A percentile compares a stretch with the other conserved stretches of the same genome.
Evolutionary conservation across 2,113 vertebrate genomes (phyloP).

Genomic region (Antennarius striatus): DNA sequence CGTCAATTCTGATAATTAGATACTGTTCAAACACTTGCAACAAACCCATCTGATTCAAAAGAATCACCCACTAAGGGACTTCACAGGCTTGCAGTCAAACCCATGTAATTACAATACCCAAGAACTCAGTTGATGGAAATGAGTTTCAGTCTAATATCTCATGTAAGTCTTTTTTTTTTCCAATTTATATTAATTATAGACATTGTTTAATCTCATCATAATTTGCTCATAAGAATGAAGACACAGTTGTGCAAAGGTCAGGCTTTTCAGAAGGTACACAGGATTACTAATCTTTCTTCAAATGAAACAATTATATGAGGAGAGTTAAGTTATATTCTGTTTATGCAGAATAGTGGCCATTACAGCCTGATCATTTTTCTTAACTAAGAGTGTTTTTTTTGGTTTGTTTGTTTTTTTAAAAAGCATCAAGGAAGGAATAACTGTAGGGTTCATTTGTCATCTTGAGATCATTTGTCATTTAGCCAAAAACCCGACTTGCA

Average conservation of each 20-base stretch:
- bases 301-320: slow-evolving; percentile 15
- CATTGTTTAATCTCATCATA: slow-evolving; percentile 34
- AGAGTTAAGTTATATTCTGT: slow-evolving; percentile 38
- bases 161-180: slow-evolving; percentile 13
- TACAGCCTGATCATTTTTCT: slow-evolving; percentile 14
- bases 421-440: slow-evolving; percentile 8
- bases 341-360: slow-evolving; percentile 40
- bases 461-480: not conserved
- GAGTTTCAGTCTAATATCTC: slow-evolving; percentile 18
- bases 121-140: slow-evolving; percentile 24
- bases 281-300: slow-evolving; percentile 16
- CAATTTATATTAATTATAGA: slow-evolving; percentile 30
- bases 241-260: slow-evolving; percentile 39
- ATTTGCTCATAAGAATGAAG: slow-evolving; percentile 48
- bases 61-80: too few relatives aligned
- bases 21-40: slow-evolving; percentile 34
- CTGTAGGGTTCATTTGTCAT: slow-evolving; percentile 19
- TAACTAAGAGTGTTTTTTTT: slow-evolving; percentile 25
- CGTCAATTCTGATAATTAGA: slow-evolving; percentile 33
- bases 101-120: slow-evolving; percentile 27
- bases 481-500: slow-evolving; percentile 6
- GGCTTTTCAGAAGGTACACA: slow-evolving; percentile 26
- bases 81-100: too few relatives aligned
- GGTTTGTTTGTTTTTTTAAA: too few relatives aligned
- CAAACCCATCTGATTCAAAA: too few relatives aligned